Conservation (phyloP, 2,888 invertebrate genomes). For the Hyppa rectilinea region DNA sequence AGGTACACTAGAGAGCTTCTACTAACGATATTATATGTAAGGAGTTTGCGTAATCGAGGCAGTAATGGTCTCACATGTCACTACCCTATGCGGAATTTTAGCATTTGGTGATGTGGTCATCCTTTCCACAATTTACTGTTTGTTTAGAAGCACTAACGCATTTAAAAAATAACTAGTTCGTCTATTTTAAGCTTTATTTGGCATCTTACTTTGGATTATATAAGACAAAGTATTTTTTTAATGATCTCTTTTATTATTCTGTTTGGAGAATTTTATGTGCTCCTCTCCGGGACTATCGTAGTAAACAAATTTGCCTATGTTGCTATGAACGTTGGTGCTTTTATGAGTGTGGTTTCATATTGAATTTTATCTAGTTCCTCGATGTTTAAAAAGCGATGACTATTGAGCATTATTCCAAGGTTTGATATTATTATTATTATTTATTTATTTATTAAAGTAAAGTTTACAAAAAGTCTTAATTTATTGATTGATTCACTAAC, state of each 20-base stretch:
- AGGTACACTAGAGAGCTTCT: slow-evolving; percentile 26
- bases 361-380: slow-evolving; percentile 33
- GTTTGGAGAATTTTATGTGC: slow-evolving; percentile 51
- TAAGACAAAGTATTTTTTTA: slow-evolving; percentile 44
- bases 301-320: slow-evolving; percentile 52
- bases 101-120: not conserved
- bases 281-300: slow-evolving; percentile 43
- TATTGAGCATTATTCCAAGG: slow-evolving; percentile 13
- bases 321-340: slow-evolving; percentile 24
- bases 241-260: slow-evolving; percentile 48
- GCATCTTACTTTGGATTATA: slow-evolving; percentile 23
- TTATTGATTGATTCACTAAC: slow-evolving; percentile 5
- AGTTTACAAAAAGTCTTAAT: too few species aligned
- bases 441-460: too few species aligned
- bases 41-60: slow-evolving; percentile 26
- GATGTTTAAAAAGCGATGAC: slow-evolving; percentile 1
- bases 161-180: slow-evolving; percentile 12
- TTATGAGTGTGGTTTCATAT: slow-evolving; percentile 46
- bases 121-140: not conserved
- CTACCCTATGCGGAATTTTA: slow-evolving; percentile 26
- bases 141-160: slow-evolving; percentile 4
- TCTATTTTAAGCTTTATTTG: slow-evolving; percentile 32
- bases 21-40: slow-evolving; percentile 30
- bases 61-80: slow-evolving; percentile 36
- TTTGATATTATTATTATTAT: too few species aligned